These are phyloP conservation scores for Peromyscus eremicus DNA, from an alignment of 2,797 vertebrate genomes.

Conservation along the genomic window DNA sequence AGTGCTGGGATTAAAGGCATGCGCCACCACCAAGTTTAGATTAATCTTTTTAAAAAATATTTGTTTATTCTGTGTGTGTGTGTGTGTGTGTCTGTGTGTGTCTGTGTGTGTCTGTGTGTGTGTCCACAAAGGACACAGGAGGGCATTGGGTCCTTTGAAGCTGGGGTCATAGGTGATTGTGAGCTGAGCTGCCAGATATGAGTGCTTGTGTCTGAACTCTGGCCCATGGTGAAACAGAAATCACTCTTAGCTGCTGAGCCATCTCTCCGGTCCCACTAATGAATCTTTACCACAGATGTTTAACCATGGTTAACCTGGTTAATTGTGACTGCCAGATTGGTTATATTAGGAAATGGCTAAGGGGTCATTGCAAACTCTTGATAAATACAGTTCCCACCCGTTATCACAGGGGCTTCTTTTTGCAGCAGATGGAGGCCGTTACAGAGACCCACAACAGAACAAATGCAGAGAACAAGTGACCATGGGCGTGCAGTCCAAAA, in stretches of 20 bases:
- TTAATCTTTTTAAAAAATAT: background rate
- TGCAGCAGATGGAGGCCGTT: background rate
- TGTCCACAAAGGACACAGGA: background rate
- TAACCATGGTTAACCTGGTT: background rate
- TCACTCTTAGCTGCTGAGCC: background rate
- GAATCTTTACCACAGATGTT: background rate
- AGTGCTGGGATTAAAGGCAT: background rate
- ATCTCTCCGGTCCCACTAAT: background rate
- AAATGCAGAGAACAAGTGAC: background rate
- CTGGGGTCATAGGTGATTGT: background rate
- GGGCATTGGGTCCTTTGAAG: background rate
- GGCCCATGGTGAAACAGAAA: background rate
- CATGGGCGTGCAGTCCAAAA: background rate
- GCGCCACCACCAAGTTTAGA: background rate
- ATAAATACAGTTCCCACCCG: background rate
- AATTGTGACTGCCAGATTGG: background rate
- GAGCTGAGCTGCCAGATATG: background rate
- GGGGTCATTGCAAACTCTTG: background rate
- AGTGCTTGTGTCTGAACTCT: background rate
- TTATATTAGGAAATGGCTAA: background rate
- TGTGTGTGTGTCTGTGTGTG: background rate
- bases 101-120: background rate
- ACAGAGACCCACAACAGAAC: background rate
- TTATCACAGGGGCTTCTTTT: background rate
- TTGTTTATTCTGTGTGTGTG: background rate